Base-by-base conservation (phyloP, 2,797 vertebrate genomes). In the Arnoldichthys spilopterus region DNA sequence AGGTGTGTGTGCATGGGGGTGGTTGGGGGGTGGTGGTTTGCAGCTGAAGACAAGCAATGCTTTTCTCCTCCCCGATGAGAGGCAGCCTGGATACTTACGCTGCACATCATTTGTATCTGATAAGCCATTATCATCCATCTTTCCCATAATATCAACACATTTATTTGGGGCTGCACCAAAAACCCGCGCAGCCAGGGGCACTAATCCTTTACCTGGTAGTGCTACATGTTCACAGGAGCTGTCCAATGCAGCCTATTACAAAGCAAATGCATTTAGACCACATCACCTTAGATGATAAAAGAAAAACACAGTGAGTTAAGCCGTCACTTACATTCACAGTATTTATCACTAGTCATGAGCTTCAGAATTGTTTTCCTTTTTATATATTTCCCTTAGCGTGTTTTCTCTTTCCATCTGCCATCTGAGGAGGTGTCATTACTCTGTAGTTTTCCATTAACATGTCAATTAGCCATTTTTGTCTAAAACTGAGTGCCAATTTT, bases 271-370 rank as follows among this genome's bases (percentile, higher is more conserved):
- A 47, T 76, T 75, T 64, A 12, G 37, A 64, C 61, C 67, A 22
- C 61, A 74, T 77, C 75, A 76, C 68, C 73, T 78, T 28, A 4
- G 70, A 28, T 32, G 64, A 76, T 24, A n/a, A n/a, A n/a, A n/a
- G 64, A 62, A 78, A 75, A 71, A 77, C 72, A 72, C 26, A 8
- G 67, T 16, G 47, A 49, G 54, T 53, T 43, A 67, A 76, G 66
- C 85, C 81, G 81, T 82, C 76, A 76, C 47, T 74, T 76, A 26
- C 43, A 71, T 74, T 89, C 80, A 77, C 51, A 81, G 85, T 91
- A 88, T 91, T 92, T 90, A 89, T 90, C 85, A 82, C 82, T 86
- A 71, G 64, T 75, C 70, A 64, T 72, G 59, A 40, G 59, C 72
- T 75, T 78, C 64, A 32, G 47, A 43, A 28, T 37, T 71, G 22